Evolutionary conservation across 1,140 invertebrate genomes (phyloP).

Genomic region (Sycophila sp.): DNA sequence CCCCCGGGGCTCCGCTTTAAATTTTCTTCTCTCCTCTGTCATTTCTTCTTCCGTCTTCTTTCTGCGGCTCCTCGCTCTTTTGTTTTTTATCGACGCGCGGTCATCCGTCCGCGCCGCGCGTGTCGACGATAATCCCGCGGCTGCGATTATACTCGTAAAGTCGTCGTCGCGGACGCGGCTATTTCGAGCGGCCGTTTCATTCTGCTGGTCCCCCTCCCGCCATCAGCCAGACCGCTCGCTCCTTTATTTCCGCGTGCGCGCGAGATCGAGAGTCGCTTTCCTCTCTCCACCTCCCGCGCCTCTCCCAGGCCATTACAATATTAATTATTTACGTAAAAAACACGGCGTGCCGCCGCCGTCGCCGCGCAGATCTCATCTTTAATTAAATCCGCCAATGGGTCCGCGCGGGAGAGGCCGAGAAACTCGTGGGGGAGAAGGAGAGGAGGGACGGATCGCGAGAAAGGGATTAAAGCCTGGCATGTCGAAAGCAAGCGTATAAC

Average conservation of each 20-base stretch:
- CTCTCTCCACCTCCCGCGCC: neutral
- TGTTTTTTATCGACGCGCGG: no score
- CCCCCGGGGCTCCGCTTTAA: neutral
- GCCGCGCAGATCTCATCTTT: conserved; percentile 52
- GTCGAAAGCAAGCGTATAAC: neutral
- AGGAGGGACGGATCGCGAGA: conserved; percentile 39
- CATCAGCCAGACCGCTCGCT: neutral
- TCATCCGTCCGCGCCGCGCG: neutral
- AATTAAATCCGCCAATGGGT: conserved; percentile 49
- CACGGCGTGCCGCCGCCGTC: conserved; percentile 49
- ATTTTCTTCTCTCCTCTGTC: conserved; percentile 1
- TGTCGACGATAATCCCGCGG: no score
- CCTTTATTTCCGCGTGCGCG: neutral
- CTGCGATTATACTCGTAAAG: conserved; percentile 27
- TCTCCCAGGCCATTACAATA: conserved; percentile 47
- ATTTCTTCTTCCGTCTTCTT: no score
- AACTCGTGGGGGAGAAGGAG: conserved; percentile 42
- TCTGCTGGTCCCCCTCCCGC: neutral
- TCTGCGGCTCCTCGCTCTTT: no score
- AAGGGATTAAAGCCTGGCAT: neutral
- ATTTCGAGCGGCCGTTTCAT: conserved; percentile 11
- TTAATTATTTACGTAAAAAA: conserved; percentile 55
- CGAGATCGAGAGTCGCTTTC: no score
- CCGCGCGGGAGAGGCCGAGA: conserved; percentile 17
- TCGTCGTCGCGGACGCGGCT: conserved; percentile 12